phyloP scores from a whole-genome alignment of 2,797 vertebrate genomes.

The Sebastes diaconus region DNA sequence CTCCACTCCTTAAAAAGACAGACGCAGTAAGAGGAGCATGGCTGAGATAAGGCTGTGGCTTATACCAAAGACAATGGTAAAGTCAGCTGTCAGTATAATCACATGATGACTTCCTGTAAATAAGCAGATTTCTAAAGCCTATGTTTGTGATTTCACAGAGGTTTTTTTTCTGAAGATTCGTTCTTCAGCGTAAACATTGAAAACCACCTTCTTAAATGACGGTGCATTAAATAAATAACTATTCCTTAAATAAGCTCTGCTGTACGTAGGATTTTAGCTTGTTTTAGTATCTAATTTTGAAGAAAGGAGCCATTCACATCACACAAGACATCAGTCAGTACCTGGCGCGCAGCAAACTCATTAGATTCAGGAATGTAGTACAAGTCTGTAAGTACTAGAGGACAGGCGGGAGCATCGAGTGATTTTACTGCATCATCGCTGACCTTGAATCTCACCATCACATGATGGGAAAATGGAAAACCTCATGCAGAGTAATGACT shows the following conservation, averaged over 20 bases:
- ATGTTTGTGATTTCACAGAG: not conserved
- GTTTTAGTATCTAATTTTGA: not conserved
- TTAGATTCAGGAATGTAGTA: constrained; percentile 27
- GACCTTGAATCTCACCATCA: not conserved
- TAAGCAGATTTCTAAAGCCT: not conserved
- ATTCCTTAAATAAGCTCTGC: not conserved
- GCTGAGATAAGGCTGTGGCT: not conserved
- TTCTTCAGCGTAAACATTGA: not conserved
- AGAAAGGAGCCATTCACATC: not conserved
- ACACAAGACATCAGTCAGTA: not conserved
- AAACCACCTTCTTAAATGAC: not conserved
- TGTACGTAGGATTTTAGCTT: not conserved
- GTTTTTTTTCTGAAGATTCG: not conserved
- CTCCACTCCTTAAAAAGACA: constrained; percentile 13
- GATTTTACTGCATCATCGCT: not conserved
- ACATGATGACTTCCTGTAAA: not conserved
- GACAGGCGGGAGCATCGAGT: not conserved
- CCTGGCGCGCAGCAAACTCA: not conserved
- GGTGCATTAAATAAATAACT: not conserved
- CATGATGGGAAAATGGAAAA: not conserved
- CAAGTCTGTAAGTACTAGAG: not conserved
- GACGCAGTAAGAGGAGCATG: not conserved
- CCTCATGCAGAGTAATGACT: not conserved
- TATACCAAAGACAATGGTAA: not conserved
- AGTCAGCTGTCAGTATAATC: not conserved